Conservation (phyloP, 1,140 invertebrate genomes). For the Phenacoccus solenopsis region DNA sequence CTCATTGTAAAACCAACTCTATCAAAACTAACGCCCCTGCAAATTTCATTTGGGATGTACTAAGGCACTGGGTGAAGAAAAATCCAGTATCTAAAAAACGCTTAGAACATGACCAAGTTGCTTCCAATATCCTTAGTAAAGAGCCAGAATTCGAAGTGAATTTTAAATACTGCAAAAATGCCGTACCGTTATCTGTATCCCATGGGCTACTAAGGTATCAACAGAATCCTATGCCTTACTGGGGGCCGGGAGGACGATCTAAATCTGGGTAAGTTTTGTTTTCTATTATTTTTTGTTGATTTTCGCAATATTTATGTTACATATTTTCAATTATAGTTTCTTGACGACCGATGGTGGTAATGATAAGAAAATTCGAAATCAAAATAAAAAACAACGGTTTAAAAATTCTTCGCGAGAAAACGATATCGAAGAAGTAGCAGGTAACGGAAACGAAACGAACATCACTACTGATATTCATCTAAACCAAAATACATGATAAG, state of each 20-base stretch:
- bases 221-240: constrained; percentile 67
- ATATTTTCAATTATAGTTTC: no score
- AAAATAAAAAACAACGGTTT: neutral
- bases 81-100: constrained; percentile 42
- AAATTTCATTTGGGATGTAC: constrained; percentile 82
- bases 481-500: no score
- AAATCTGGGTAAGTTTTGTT: constrained; percentile 33
- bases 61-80: constrained; percentile 62
- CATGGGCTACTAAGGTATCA: constrained; percentile 67
- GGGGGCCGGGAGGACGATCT: constrained; percentile 74
- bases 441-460: no score
- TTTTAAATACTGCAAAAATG: constrained; percentile 50
- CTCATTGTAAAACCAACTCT: constrained; percentile 75
- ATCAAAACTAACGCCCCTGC: constrained; percentile 89
- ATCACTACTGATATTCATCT: no score
- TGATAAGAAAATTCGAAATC: neutral
- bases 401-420: neutral
- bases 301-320: no score
- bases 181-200: constrained; percentile 66
- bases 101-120: constrained; percentile 24
- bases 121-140: constrained; percentile 43
- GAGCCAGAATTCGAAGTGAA: constrained; percentile 38
- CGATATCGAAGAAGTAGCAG: no score
- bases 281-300: no score
- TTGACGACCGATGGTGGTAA: no score